phyloP scores from a whole-genome alignment of 2,888 invertebrate genomes.

The Drosophila heteroneura region DNA sequence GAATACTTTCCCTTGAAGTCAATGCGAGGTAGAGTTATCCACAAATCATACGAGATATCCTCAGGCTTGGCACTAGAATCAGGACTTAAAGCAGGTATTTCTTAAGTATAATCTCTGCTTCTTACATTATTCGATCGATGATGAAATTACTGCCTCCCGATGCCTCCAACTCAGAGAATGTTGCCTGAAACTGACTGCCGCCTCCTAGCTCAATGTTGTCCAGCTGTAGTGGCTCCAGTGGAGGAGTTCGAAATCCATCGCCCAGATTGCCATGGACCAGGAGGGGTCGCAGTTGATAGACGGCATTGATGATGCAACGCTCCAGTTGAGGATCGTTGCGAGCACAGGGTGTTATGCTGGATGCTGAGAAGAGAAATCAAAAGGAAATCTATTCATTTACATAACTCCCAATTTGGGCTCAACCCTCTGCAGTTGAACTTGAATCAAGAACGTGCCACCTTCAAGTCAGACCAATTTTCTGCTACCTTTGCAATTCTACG shows the following conservation, averaged over 20 bases:
- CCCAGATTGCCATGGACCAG: constrained; percentile 84
- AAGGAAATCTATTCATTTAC: neutral
- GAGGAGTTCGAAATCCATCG: constrained; percentile 83
- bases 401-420: neutral
- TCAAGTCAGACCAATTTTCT: constrained; percentile 16
- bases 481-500: constrained; percentile 42
- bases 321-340: constrained; percentile 83
- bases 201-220: constrained; percentile 84
- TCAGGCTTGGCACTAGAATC: constrained; percentile 80
- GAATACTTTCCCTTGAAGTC: constrained; percentile 84
- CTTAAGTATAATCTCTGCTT: neutral
- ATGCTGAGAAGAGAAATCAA: constrained; percentile 28
- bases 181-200: constrained; percentile 83
- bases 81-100: too few relatives aligned
- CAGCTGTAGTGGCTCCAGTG: constrained; percentile 82
- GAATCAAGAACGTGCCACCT: constrained; percentile 47
- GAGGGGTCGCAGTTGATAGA: constrained; percentile 81
- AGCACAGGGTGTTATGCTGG: constrained; percentile 83
- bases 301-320: constrained; percentile 83
- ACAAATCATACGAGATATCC: constrained; percentile 83
- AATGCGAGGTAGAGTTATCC: constrained; percentile 82
- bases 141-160: constrained; percentile 84
- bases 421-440: constrained; percentile 38
- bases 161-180: constrained; percentile 82
- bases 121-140: constrained; percentile 84